These are phyloP conservation scores for Hypothenemus hampei DNA, from an alignment of 1,140 invertebrate species.

Conservation along the genomic window DNA sequence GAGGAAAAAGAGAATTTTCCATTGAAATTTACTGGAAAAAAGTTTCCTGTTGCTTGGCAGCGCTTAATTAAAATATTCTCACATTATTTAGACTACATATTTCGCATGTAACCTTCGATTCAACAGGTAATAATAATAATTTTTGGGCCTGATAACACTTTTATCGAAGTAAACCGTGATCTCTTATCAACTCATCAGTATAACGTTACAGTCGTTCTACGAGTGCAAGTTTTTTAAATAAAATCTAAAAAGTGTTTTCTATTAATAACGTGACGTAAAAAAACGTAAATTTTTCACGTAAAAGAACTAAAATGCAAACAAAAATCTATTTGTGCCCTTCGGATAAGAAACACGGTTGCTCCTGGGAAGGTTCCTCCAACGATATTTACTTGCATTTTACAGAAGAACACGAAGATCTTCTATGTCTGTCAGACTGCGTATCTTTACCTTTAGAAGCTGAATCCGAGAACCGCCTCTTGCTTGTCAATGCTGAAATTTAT, in stretches of 20 bases:
- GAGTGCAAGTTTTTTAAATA: too few species aligned
- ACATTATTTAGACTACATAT: too few species aligned
- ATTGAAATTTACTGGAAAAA: too few species aligned
- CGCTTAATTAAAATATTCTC: too few species aligned
- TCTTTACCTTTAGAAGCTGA: conserved; percentile 23
- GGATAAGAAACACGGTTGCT: conserved; percentile 33
- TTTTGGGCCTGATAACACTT: conserved; percentile 14
- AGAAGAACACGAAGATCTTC: conserved; percentile 33
- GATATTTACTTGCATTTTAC: conserved; percentile 39
- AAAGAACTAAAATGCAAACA: conserved; percentile 21
- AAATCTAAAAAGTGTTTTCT: too few species aligned
- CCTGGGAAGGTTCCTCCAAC: conserved; percentile 35
- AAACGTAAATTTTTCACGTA: conserved; percentile 11
- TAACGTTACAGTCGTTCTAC: too few species aligned
- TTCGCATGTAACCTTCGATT: conserved; percentile 8
- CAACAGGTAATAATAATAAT: conserved; percentile 1
- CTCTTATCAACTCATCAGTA: conserved; percentile 11
- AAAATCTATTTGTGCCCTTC: conserved; percentile 38
- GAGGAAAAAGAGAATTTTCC: too few species aligned
- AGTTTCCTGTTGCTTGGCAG: too few species aligned
- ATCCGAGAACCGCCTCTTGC: conserved; percentile 34
- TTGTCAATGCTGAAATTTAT: conserved; percentile 35
- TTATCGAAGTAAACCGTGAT: conserved; percentile 5
- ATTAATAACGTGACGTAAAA: too few species aligned
- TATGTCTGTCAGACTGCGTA: conserved; percentile 28